These are phyloP conservation scores for Sesia bembeciformis DNA, from an alignment of 2,888 invertebrate species.

Conservation along the genomic window DNA sequence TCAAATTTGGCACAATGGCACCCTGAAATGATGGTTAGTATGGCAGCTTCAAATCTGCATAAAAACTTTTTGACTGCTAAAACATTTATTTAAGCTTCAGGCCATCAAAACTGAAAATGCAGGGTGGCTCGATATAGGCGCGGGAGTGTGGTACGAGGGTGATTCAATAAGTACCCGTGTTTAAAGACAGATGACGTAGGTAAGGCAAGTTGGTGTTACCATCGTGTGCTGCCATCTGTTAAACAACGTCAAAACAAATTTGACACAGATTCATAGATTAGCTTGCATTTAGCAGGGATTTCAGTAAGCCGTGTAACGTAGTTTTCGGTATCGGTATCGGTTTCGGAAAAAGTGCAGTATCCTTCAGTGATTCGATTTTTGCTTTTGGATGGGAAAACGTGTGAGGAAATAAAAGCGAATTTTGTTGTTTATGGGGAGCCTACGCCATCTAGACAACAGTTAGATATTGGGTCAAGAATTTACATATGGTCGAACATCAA, in stretches of 20 bases:
- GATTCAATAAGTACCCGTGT: slow-evolving; percentile 1
- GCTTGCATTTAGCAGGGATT: background rate
- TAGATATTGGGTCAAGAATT: slow-evolving; percentile 1
- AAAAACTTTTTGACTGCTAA: no score
- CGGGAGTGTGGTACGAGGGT: background rate
- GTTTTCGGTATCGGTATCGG: slow-evolving; percentile 1
- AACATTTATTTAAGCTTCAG: no score
- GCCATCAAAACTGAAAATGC: no score
- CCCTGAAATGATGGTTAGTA: no score
- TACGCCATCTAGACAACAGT: slow-evolving; percentile 1
- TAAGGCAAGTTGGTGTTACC: background rate
- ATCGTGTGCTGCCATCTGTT: slow-evolving; percentile 1
- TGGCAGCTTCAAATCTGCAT: no score
- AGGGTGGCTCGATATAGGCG: no score
- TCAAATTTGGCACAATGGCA: no score
- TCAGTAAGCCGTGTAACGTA: background rate
- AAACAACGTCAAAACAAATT: background rate
- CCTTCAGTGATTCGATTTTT: slow-evolving; percentile 1
- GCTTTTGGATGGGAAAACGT: slow-evolving; percentile 1
- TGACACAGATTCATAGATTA: background rate
- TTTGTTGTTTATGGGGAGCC: background rate
- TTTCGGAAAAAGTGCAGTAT: slow-evolving; percentile 2
- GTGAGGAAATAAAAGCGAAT: slow-evolving; percentile 1
- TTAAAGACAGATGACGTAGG: slow-evolving; percentile 1
- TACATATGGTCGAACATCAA: background rate